phyloP scores from a whole-genome alignment of 2,888 invertebrate genomes.

The Habrosyne pyritoides region DNA sequence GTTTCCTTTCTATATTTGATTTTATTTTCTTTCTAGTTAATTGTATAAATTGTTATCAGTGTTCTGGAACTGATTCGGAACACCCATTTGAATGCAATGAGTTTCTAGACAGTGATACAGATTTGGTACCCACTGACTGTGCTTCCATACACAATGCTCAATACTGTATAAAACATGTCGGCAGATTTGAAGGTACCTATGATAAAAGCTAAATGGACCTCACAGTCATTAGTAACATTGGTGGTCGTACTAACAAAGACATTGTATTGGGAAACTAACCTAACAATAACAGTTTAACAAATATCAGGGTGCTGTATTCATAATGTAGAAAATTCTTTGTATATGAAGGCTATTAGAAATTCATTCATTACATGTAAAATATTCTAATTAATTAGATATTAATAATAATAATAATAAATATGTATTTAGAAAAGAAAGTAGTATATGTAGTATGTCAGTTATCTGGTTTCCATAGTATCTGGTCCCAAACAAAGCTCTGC shows the following conservation, averaged over 20 bases:
- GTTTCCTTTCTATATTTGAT: constrained; percentile 71
- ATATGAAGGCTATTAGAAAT: too few relatives aligned
- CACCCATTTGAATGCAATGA: constrained; percentile 94
- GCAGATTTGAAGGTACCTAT: constrained; percentile 92
- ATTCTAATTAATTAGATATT: too few relatives aligned
- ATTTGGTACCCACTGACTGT: constrained; percentile 88
- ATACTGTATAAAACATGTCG: constrained; percentile 96
- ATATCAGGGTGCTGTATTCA: too few relatives aligned
- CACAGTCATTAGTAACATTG: not conserved
- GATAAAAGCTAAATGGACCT: constrained; percentile 8
- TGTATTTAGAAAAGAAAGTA: too few relatives aligned
- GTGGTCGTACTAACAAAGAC: not conserved
- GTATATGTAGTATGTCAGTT: too few relatives aligned
- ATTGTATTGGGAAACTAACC: not conserved
- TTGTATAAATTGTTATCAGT: constrained; percentile 93
- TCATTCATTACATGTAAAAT: too few relatives aligned
- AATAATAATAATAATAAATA: too few relatives aligned
- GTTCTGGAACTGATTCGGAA: constrained; percentile 90
- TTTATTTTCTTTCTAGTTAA: constrained; percentile 75
- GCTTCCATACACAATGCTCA: constrained; percentile 91
- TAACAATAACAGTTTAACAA: not conserved
- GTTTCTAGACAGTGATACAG: constrained; percentile 86
- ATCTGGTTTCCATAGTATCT: too few relatives aligned
- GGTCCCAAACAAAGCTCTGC: too few relatives aligned
- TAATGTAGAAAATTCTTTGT: too few relatives aligned